These are phyloP conservation scores for Diphyllodes magnificus DNA, from an alignment of 2,113 vertebrate species.

Conservation along the genomic window DNA sequence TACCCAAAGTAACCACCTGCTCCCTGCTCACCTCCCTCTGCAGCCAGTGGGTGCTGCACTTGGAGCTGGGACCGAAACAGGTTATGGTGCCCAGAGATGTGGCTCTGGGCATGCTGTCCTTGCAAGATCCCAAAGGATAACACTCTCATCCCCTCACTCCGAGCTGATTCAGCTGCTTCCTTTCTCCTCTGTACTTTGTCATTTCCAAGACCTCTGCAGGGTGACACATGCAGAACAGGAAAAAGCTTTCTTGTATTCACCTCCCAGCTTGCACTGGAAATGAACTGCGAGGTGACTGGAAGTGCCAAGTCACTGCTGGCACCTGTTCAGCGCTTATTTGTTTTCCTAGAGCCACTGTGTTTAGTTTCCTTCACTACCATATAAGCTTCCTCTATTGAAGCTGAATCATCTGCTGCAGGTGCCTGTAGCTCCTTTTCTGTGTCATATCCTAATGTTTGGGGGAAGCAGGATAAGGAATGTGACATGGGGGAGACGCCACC, in stretches of 20 bases:
- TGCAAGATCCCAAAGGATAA: neutral
- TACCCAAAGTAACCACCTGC: neutral
- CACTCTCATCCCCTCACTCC: accelerated
- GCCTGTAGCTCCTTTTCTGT: constrained; percentile 39
- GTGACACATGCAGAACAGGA: neutral
- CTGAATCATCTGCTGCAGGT: constrained; percentile 70
- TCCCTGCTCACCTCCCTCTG: neutral
- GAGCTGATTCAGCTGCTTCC: neutral
- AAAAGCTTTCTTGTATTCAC: neutral
- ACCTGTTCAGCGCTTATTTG: constrained; percentile 56
- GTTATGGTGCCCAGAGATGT: neutral
- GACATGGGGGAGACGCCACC: neutral
- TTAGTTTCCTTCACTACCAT: constrained; percentile 67
- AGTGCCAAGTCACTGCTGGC: constrained; percentile 69
- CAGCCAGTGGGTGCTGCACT: neutral
- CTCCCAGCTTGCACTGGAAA: constrained; percentile 43
- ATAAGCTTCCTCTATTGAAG: constrained; percentile 41
- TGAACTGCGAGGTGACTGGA: constrained; percentile 54
- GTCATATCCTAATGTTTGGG: constrained; percentile 20
- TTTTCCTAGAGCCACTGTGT: constrained; percentile 60
- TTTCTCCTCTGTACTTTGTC: neutral
- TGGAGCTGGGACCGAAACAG: neutral
- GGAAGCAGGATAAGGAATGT: neutral
- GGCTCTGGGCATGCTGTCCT: neutral
- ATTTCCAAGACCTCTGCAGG: neutral